A percentile compares a stretch with the other conserved stretches of the same genome.
phyloP scores from a whole-genome alignment of 2,888 invertebrate species.

The Hypomecis punctinalis region DNA sequence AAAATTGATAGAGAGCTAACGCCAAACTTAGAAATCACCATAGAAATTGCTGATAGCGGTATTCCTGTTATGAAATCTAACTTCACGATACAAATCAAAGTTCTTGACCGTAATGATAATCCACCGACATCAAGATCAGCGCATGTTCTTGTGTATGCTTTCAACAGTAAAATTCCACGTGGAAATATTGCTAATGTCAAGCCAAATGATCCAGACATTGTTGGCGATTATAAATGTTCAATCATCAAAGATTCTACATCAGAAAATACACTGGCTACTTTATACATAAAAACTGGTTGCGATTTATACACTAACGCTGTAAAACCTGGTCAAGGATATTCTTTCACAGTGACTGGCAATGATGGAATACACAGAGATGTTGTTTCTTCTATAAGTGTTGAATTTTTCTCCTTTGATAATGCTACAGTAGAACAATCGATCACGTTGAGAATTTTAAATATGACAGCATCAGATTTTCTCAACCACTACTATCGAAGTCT shows the following conservation, averaged over 20 bases:
- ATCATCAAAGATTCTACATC: constrained; percentile 89
- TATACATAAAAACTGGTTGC: constrained; percentile 91
- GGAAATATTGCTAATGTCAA: constrained; percentile 96
- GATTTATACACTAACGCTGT: constrained; percentile 91
- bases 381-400: constrained; percentile 93
- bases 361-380: constrained; percentile 96
- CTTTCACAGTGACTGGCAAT: constrained; percentile 93
- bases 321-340: constrained; percentile 89
- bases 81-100: constrained; percentile 89
- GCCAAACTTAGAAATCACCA: constrained; percentile 89
- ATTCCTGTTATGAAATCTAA: constrained; percentile 93
- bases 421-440: constrained; percentile 93
- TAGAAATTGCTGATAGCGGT: constrained; percentile 96
- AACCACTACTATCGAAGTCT: constrained; percentile 90
- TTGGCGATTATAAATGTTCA: constrained; percentile 95
- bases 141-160: constrained; percentile 91
- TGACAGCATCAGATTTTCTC: constrained; percentile 91
- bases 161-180: constrained; percentile 89
- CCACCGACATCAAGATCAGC: constrained; percentile 94
- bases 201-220: constrained; percentile 96
- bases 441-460: constrained; percentile 89
- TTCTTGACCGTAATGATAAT: constrained; percentile 96
- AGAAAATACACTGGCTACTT: constrained; percentile 83
- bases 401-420: constrained; percentile 92
- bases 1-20: constrained; percentile 93